These are phyloP conservation scores for Stomorhina lunata DNA, from an alignment of 2,888 invertebrate genomes.

Conservation along the genomic window DNA sequence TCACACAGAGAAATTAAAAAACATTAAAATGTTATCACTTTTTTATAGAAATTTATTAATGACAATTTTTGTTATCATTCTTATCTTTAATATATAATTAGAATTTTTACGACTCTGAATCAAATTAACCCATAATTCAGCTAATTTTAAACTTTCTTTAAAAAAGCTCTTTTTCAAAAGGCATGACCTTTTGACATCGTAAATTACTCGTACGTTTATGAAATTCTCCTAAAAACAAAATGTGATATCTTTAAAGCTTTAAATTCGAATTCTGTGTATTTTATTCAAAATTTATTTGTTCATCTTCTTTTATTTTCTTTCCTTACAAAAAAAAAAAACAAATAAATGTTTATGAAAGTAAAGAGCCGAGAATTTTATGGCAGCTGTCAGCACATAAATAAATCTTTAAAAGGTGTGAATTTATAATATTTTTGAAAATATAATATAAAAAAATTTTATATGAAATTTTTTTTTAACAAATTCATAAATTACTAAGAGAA, in stretches of 20 bases:
- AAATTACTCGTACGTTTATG: conserved; percentile 52
- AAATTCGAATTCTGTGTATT: neutral
- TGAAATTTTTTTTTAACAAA: conserved; percentile 64
- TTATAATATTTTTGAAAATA: conserved; percentile 56
- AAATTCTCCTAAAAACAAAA: no score
- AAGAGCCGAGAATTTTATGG: conserved; percentile 48
- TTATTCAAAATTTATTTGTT: neutral
- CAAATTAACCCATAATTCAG: no score
- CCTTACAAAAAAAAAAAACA: neutral
- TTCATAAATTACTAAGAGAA: conserved; percentile 41
- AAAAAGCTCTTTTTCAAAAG: no score
- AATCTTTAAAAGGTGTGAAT: conserved; percentile 68
- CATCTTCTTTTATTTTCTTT: conserved; percentile 6
- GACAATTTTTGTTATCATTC: neutral
- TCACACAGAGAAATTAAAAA: neutral
- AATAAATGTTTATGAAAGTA: no score
- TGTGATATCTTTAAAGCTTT: neutral
- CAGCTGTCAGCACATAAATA: conserved; percentile 67
- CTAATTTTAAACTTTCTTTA: no score
- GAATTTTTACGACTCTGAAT: no score
- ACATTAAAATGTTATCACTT: neutral
- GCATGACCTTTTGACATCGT: conserved; percentile 51
- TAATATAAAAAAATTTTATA: conserved; percentile 65
- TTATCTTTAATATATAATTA: neutral
- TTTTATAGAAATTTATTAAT: neutral